Conservation (phyloP, 2,888 invertebrate species). For the Chaetoderma sp. region DNA sequence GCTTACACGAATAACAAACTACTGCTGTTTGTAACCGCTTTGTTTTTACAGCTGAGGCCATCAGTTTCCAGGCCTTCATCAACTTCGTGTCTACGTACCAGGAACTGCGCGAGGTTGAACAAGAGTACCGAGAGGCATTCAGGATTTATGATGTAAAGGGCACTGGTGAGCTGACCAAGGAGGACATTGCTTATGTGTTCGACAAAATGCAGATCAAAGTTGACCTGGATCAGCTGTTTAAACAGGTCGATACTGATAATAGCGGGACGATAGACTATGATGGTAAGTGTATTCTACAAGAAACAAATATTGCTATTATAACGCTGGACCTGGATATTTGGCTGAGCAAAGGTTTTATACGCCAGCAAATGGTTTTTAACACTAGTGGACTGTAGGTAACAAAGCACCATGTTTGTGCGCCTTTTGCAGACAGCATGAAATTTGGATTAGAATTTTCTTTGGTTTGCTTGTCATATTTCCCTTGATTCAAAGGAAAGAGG, state of each 20-base stretch:
- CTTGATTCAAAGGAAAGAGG: no score
- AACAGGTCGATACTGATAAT: neutral
- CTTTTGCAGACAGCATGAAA: no score
- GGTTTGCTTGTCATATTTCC: no score
- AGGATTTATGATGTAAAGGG: neutral
- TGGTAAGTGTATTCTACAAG: neutral
- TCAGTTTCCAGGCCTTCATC: conserved; percentile 6
- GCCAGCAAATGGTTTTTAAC: no score
- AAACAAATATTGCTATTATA: no score
- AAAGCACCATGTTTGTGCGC: no score
- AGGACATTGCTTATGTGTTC: conserved; percentile 3
- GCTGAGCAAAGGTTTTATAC: no score
- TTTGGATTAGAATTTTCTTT: no score
- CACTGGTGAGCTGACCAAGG: neutral
- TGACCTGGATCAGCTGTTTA: neutral
- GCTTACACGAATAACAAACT: no score
- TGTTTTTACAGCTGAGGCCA: neutral
- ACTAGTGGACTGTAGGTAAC: no score
- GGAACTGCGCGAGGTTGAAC: neutral
- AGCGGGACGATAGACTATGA: neutral
- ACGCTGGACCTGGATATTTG: no score
- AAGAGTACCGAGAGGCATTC: conserved; percentile 2
- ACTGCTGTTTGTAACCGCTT: no score
- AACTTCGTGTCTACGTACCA: neutral
- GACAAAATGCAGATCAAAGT: neutral